phyloP scores from a whole-genome alignment of 2,797 vertebrate genomes.

The Pagetopsis macropterus region DNA sequence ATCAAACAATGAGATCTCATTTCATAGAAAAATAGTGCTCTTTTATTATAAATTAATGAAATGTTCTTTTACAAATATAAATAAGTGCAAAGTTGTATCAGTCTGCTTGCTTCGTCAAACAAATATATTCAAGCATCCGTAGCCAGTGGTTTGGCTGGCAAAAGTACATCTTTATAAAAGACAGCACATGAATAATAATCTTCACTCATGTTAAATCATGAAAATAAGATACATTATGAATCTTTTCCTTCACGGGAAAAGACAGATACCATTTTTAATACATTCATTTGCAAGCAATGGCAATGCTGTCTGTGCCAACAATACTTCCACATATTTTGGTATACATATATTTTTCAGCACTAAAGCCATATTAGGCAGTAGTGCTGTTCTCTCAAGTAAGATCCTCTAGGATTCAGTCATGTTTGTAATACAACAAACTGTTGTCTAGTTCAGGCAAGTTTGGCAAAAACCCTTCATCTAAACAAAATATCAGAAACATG shows the following conservation, averaged over 20 bases:
- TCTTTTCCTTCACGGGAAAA: constrained; percentile 51
- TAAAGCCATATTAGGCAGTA: constrained; percentile 43
- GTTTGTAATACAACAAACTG: constrained; percentile 48
- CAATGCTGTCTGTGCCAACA: constrained; percentile 51
- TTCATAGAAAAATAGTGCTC: constrained; percentile 93
- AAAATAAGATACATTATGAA: constrained; percentile 55
- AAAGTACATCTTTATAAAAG: constrained; percentile 93
- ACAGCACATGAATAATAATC: constrained; percentile 72
- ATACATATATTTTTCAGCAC: constrained; percentile 6
- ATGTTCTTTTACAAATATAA: constrained; percentile 92
- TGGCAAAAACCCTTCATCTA: constrained; percentile 47
- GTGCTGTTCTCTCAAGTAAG: constrained; percentile 55
- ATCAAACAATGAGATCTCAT: constrained; percentile 51
- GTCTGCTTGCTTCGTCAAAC: constrained; percentile 74
- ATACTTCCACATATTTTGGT: constrained; percentile 32
- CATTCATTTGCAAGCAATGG: constrained; percentile 73
- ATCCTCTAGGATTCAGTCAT: constrained; percentile 49
- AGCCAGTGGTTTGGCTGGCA: constrained; percentile 84
- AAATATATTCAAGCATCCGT: constrained; percentile 88
- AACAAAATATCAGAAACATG: constrained; percentile 21
- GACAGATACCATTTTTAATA: constrained; percentile 57
- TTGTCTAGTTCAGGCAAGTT: constrained; percentile 55
- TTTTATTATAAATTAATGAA: constrained; percentile 99
- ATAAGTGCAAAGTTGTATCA: constrained; percentile 95
- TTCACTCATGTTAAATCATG: constrained; percentile 86